Evolutionary conservation across 2,888 invertebrate genomes (phyloP).

Genomic region (Eurois occulta): DNA sequence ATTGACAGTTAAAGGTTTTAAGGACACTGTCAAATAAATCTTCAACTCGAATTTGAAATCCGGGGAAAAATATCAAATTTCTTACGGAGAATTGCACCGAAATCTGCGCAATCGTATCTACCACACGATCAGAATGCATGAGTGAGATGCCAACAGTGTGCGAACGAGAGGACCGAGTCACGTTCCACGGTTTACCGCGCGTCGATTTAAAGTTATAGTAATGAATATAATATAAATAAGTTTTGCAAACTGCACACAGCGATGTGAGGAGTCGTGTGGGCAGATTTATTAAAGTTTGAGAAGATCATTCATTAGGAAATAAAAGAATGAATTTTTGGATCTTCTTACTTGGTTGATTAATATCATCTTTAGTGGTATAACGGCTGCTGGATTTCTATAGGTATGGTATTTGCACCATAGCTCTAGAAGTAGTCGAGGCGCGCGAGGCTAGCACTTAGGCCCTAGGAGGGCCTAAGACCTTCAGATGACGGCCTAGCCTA

Average conservation of each 20-base stretch:
- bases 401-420: no score
- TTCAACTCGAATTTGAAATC: constrained; percentile 29
- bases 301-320: background rate
- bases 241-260: constrained; percentile 63
- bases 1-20: constrained; percentile 22
- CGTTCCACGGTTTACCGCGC: constrained; percentile 80
- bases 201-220: constrained; percentile 80
- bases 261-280: constrained; percentile 61
- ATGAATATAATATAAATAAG: constrained; percentile 84
- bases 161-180: constrained; percentile 66
- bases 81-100: constrained; percentile 60
- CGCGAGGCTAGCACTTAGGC: no score
- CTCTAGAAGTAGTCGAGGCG: no score
- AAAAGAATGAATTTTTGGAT: background rate
- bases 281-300: constrained; percentile 2
- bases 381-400: background rate
- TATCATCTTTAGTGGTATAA: background rate
- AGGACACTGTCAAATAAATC: constrained; percentile 50
- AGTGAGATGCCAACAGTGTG: constrained; percentile 55
- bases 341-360: background rate
- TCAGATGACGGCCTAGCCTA: no score
- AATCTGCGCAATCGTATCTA: constrained; percentile 67
- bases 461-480: no score
- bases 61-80: constrained; percentile 64
- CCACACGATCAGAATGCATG: constrained; percentile 63